Percentiles rank a stretch among this genome's conserved stretches.
phyloP scores from a whole-genome alignment of 2,113 vertebrate genomes.

The Egretta garzetta region DNA sequence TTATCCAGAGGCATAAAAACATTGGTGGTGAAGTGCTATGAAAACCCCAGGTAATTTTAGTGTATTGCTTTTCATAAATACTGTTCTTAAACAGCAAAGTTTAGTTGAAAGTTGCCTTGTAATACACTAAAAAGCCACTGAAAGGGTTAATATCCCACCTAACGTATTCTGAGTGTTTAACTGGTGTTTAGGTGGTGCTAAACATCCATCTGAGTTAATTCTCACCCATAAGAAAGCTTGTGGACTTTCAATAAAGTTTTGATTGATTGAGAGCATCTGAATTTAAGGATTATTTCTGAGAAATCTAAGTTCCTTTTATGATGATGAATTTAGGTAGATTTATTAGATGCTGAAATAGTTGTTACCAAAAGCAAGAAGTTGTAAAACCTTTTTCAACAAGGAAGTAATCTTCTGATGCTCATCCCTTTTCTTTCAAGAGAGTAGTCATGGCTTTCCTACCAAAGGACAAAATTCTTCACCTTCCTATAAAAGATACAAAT shows the following conservation, averaged over 20 bases:
- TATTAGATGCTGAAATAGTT: neutral
- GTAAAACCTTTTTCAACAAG: neutral
- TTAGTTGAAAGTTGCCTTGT: neutral
- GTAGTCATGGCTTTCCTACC: neutral
- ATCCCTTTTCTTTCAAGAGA: neutral
- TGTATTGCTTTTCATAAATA: neutral
- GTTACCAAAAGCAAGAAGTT: neutral
- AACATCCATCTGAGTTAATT: neutral
- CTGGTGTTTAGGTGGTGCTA: neutral
- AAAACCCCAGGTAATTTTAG: neutral
- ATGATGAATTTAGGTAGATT: neutral
- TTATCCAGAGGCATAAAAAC: neutral
- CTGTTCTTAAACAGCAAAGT: neutral
- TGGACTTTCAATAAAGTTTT: neutral
- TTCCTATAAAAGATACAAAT: neutral
- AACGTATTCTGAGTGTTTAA: neutral
- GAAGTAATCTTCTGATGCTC: neutral
- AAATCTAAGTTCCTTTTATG: neutral
- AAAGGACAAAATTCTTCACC: neutral
- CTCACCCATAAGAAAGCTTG: neutral
- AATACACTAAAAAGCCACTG: neutral
- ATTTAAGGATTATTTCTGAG: neutral
- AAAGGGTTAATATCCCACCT: neutral
- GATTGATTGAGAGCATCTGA: neutral
- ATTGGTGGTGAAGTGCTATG: neutral